Evolutionary conservation across 2,888 invertebrate genomes (phyloP), one percentile per base, ranked within the genome.

Genomic region (Eudemis profundana): DNA sequence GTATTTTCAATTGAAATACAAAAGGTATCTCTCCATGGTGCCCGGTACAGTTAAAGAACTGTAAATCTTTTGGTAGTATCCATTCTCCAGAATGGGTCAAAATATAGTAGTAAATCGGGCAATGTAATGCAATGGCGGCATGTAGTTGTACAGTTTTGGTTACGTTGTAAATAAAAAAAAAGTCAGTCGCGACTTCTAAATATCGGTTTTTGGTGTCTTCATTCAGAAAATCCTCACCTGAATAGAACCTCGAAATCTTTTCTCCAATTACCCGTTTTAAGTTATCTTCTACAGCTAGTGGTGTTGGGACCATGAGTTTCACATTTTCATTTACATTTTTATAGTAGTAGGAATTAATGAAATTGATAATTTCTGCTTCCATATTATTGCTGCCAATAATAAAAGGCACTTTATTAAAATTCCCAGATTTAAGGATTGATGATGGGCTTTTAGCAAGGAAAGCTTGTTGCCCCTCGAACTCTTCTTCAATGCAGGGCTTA

Each of bases 331-430:
- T 89, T 42, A 75, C 84, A 61, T 83, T 86, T 67, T 89, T 82
- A 66, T 79, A 86, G 68, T 85, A 76, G 68, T 86, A 85, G 70
- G 82, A 84, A 42, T 77, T 78, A 1, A 82, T 61, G 53, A 77
- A 83, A 67, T 87, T 78, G 27, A 89, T 69, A 40, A 87, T 67
- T 12, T 81, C 77, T 1, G 76, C 87, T 76, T 91, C 91, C 61
- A 83, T 81, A 61, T 89, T 87, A 69, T 86, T 88, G 69, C 85
- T 84, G 14, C 92, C 92, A 49, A 90, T 89, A 50, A 92, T 86
- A 60, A 92, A 70, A 1, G 92, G 92, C 0, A 92, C 89, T 76
- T 87, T 90, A 70, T 87, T 86, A 61, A 85, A 86, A 62, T 85
- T 85, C 21, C 88, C 88, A 27, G 89, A 84, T 74, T 88, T 90